Evolutionary conservation across 2,113 vertebrate species (phyloP), one percentile per base, ranked within the genome.

Genomic region (Microcebus murinus): DNA sequence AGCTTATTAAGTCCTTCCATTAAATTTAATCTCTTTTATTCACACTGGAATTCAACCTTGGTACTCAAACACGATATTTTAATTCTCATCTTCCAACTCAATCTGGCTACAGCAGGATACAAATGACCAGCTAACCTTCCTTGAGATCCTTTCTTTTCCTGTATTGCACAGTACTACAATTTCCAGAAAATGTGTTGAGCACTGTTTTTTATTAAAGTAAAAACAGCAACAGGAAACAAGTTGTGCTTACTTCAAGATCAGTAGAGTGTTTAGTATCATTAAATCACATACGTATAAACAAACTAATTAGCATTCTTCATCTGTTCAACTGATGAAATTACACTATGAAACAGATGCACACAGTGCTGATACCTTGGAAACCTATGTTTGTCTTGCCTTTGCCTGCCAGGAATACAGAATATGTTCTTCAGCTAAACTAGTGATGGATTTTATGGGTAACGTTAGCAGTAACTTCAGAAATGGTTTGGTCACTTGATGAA

Each of bases 211-310:
- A 93, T 88, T 90, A 85, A 91, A 90, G 63, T 80, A 81, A 65
- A 95, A 96, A 90, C 63, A 91, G 86, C 48, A 90, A 92, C 48
- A 50, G 90, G 87, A 95, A 98, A 68, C 67, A 95, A 91, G 65
- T 25, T 76, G 48, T 83, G 77, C 45, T 84, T 79, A 85, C 70
- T 79, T 93, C 45, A 94, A 81, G 59, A 85, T 36, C 63, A 81
- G 65, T 65, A 87, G 71, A 94, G 87, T 96, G 61, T 90, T 97
- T 94, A 68, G 76, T 71, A 52, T 92, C 91, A 82, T 90, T 96
- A 92, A 96, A 87, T 96, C 61, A 85, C 87, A 96, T 48, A 76
- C 17, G 34, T 85, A 71, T 77, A 96, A 92, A 96, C 84, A 96
- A 84, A 45, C 87, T 80, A 81, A 95, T 90, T 91, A 89, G 94